Base-by-base conservation (phyloP, 2,888 invertebrate species). In the Tanytarsus gracilentus region DNA sequence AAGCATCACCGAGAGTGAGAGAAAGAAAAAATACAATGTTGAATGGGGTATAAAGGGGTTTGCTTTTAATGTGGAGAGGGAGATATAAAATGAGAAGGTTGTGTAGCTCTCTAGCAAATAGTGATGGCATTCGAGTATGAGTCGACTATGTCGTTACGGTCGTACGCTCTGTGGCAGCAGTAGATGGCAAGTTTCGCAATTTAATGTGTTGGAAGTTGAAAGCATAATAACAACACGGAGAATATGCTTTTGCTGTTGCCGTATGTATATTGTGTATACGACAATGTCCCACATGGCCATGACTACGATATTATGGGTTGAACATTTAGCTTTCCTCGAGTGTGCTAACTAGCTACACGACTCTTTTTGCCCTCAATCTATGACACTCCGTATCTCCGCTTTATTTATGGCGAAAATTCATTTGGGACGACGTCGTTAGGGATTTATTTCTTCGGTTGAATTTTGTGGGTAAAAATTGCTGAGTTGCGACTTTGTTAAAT, bases 111-210 rank as follows among this genome's bases (percentile, higher is more conserved):
- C n/a, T n/a, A n/a, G n/a, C n/a, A n/a, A 30, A 14, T 21, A 53
- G 53, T 36, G 23, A 53, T 21, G 21, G 50, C 25, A 27, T 53
- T 23, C 27, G 50, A 53, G 30, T 51, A 18, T 51, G 55, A 18
- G 55, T 55, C 27, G 40, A 36, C n/a, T n/a, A n/a, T 55, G 55
- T 40, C 55, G 55, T 55, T 55, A 26, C 55, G 55, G 39, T 55
- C 55, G 55, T 55, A 55, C 53, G 53, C 23, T 55, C 39, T 33
- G 33, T 49, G 39, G 16, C 14, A 55, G 40, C n/a, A 25, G 21
- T 52, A 50, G 52, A 55, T 26, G 39, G 39, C 39, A 55, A 8
- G 25, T 44, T 44, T 55, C 40, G 26, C 36, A 26, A 40, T 55
- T 40, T 55, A 40, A 40, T 55, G 26, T 39, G 40, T 27, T 52